phyloP scores from a whole-genome alignment of 2,888 invertebrate species.

The Parapristionchus giblindavisi region DNA sequence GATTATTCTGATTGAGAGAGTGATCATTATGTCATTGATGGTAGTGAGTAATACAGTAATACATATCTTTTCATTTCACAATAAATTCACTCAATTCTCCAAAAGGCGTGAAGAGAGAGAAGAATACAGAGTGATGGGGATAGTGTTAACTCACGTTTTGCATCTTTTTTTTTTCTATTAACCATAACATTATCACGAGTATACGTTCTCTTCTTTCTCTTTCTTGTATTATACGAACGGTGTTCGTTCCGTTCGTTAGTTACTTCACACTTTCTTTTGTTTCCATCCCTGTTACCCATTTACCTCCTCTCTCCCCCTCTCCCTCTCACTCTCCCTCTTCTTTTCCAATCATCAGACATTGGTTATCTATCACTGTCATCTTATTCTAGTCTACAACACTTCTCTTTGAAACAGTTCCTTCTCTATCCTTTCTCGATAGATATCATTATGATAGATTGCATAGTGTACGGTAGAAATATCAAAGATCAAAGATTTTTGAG shows the following conservation, averaged over 20 bases:
- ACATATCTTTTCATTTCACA: too few species aligned
- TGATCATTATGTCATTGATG: too few species aligned
- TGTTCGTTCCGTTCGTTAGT: background rate
- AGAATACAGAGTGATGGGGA: too few species aligned
- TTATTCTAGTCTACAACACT: background rate
- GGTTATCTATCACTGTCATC: background rate
- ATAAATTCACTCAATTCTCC: too few species aligned
- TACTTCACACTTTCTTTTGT: background rate
- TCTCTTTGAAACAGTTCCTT: background rate
- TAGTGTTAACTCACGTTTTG: too few species aligned
- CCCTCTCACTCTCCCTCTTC: slow-evolving; percentile 1
- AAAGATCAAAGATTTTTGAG: too few species aligned
- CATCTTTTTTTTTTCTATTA: too few species aligned
- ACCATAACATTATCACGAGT: slow-evolving; percentile 13
- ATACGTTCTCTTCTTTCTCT: slow-evolving; percentile 18
- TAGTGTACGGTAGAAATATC: too few species aligned
- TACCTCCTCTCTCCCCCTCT: slow-evolving; percentile 15
- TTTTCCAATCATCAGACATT: background rate
- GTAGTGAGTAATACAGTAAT: too few species aligned
- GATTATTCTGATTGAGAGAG: too few species aligned
- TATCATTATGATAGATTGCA: too few species aligned
- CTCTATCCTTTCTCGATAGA: slow-evolving; percentile 21
- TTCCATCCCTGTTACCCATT: background rate
- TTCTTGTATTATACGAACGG: background rate
- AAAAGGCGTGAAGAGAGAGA: too few species aligned